Percentiles rank a stretch among this genome's conserved stretches.
Conservation (phyloP, 2,888 invertebrate species). For the Colletes collaris region DNA sequence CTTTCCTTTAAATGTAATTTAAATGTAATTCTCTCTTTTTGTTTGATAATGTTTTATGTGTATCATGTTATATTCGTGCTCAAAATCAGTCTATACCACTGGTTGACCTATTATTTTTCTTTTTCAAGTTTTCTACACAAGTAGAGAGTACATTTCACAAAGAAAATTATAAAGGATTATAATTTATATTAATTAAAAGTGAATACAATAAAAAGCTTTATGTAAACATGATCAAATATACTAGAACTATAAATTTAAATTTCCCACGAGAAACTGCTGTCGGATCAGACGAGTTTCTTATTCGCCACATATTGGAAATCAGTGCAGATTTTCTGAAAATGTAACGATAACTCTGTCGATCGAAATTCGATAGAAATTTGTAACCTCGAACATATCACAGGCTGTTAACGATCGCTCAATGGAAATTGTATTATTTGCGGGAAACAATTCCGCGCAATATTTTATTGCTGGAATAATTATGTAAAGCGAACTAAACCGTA, state of each 20-base stretch:
- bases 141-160: too few relatives aligned
- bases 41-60: too few relatives aligned
- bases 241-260: too few relatives aligned
- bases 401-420: constrained; percentile 51
- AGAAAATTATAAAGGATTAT: too few relatives aligned
- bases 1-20: too few relatives aligned
- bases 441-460: constrained; percentile 35
- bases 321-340: neutral
- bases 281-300: neutral
- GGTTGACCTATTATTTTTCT: too few relatives aligned
- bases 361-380: neutral
- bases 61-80: too few relatives aligned
- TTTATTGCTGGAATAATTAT: constrained; percentile 50
- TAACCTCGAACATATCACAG: constrained; percentile 11
- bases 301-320: neutral
- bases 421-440: constrained; percentile 50
- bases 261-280: neutral
- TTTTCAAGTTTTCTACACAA: too few relatives aligned
- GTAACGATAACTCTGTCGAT: constrained; percentile 2
- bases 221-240: neutral
- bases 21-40: too few relatives aligned
- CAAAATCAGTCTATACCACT: too few relatives aligned
- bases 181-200: too few relatives aligned
- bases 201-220: too few relatives aligned
- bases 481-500: constrained; percentile 45